Evolutionary conservation across 2,888 invertebrate species (phyloP).

Genomic region (Ormyrus thymus): DNA sequence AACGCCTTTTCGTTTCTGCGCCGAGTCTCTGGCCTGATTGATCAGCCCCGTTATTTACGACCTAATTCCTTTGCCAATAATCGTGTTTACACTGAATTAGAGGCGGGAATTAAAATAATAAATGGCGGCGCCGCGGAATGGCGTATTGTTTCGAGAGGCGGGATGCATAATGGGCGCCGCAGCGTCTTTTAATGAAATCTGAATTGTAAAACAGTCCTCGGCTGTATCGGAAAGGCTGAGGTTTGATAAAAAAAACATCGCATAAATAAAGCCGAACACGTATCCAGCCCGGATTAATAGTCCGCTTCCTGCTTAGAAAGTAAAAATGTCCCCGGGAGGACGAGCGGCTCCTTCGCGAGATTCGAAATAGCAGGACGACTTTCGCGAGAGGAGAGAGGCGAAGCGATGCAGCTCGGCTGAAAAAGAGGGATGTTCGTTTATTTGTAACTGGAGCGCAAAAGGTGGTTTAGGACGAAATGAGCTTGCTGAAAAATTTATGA

Average conservation of each 20-base stretch:
- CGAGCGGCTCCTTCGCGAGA: too few relatives aligned
- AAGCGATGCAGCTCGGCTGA: too few relatives aligned
- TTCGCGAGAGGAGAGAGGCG: too few relatives aligned
- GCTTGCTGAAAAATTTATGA: too few relatives aligned
- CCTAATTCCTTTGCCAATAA: background rate
- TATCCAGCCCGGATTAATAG: constrained; percentile 21
- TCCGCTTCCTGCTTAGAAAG: constrained; percentile 26
- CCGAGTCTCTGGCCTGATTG: background rate
- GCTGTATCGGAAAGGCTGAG: background rate
- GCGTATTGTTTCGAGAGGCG: too few relatives aligned
- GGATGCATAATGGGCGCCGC: too few relatives aligned
- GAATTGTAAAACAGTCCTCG: background rate
- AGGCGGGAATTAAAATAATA: background rate
- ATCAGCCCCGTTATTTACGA: constrained; percentile 22
- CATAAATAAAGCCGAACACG: background rate
- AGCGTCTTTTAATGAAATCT: constrained; percentile 4
- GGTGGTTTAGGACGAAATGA: too few relatives aligned
- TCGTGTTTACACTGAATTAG: constrained; percentile 14
- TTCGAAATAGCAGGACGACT: too few relatives aligned
- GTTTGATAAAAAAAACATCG: constrained; percentile 27
- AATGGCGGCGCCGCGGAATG: background rate
- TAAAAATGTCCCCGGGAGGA: constrained; percentile 12
- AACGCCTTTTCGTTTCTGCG: too few relatives aligned
- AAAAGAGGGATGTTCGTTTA: too few relatives aligned
- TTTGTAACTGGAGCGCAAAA: too few relatives aligned